These are phyloP conservation scores for Amphibalanus amphitrite DNA, from an alignment of 1,140 invertebrate genomes.

Conservation along the genomic window DNA sequence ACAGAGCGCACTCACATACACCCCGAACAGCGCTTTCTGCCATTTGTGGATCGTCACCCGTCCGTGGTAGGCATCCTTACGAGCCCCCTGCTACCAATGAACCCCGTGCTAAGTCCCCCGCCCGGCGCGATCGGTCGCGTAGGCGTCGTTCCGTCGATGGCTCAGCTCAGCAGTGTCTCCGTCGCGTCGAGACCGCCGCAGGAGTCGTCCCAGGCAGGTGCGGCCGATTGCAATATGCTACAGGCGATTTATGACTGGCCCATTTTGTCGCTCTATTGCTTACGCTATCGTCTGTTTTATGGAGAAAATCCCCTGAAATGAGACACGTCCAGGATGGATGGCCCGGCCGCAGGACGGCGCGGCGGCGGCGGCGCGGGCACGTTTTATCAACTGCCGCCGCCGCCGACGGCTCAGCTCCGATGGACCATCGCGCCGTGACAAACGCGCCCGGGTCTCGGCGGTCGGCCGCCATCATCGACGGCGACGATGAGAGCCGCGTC, in stretches of 20 bases:
- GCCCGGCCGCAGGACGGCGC: too few species aligned
- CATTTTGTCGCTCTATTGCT: neutral
- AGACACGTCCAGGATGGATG: neutral
- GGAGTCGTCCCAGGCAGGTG: neutral
- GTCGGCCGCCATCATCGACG: neutral
- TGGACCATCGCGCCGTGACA: neutral
- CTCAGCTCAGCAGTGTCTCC: too few species aligned
- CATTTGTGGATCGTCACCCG: too few species aligned
- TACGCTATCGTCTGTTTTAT: constrained; percentile 1
- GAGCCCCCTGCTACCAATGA: too few species aligned
- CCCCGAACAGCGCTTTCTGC: too few species aligned
- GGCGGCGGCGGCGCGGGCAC: neutral
- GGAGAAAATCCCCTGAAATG: neutral
- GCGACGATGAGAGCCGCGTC: neutral
- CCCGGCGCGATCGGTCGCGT: too few species aligned
- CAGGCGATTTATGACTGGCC: neutral
- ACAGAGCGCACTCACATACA: too few species aligned
- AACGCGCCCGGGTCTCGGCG: neutral
- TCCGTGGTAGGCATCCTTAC: too few species aligned
- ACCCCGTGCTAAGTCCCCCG: too few species aligned
- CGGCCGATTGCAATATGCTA: neutral
- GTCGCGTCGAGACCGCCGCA: too few species aligned
- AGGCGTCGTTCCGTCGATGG: too few species aligned
- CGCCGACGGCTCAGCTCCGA: neutral
- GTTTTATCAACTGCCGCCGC: neutral